A percentile compares a stretch with the other conserved stretches of the same genome.
Conservation (phyloP, 2,797 vertebrate genomes). For the Adrianichthys oophorus region DNA sequence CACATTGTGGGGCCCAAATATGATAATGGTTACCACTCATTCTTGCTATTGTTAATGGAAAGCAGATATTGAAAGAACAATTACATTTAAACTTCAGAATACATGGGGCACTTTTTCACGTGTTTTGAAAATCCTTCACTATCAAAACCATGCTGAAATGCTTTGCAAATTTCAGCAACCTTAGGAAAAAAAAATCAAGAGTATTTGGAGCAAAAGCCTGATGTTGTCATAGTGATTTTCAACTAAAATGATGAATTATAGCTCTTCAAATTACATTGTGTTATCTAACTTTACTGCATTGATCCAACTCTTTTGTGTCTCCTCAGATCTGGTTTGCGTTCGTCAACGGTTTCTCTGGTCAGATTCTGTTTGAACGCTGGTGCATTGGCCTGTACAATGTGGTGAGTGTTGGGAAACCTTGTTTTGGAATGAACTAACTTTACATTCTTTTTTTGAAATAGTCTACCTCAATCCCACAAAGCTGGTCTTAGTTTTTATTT, state of each 20-base stretch:
- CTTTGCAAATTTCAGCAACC: neutral
- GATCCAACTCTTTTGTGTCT: slow-evolving; percentile 30
- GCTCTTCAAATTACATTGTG: slow-evolving; percentile 3
- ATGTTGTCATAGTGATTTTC: neutral
- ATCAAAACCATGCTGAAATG: slow-evolving; percentile 17
- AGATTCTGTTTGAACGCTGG: slow-evolving; percentile 99
- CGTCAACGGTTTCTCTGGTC: slow-evolving; percentile 98
- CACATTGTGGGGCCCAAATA: slow-evolving; percentile 31
- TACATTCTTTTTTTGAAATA: slow-evolving; percentile 36
- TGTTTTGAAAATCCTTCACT: slow-evolving; percentile 14
- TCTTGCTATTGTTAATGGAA: slow-evolving; percentile 47
- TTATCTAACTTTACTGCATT: slow-evolving; percentile 1
- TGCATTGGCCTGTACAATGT: slow-evolving; percentile 99
- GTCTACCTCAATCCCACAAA: slow-evolving; percentile 58
- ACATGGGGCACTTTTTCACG: slow-evolving; percentile 14
- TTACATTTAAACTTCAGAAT: slow-evolving; percentile 15
- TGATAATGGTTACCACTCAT: slow-evolving; percentile 40
- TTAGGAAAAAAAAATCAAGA: neutral
- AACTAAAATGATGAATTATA: neutral
- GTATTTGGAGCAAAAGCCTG: neutral
- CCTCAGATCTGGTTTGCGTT: slow-evolving; percentile 98
- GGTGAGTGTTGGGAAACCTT: slow-evolving; percentile 82
- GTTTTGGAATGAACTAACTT: slow-evolving; percentile 43
- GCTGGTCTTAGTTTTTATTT: slow-evolving; percentile 24
- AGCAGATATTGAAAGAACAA: slow-evolving; percentile 22